phyloP scores from a whole-genome alignment of 2,888 invertebrate genomes.

The Polyommatus icarus region DNA sequence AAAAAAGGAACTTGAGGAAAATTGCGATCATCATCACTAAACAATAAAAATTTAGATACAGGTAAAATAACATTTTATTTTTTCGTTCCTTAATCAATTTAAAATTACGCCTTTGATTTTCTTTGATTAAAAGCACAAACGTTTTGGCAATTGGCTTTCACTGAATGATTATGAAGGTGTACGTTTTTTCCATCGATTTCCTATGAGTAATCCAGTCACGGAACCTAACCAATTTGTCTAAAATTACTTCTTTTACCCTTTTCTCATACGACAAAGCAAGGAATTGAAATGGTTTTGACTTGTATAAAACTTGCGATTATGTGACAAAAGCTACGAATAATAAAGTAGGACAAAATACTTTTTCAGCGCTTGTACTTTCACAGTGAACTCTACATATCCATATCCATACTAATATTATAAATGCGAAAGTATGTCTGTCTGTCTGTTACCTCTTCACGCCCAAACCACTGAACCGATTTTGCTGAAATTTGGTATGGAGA shows the following conservation, averaged over 20 bases:
- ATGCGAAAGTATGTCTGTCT: no score
- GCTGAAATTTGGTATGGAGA: no score
- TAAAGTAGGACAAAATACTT: no score
- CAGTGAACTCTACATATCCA: neutral
- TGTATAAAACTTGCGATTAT: neutral
- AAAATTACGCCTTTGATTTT: neutral
- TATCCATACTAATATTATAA: no score
- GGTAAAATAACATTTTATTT: no score
- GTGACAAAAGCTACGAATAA: neutral
- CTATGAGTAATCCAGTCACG: constrained; percentile 18
- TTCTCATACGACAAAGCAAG: neutral
- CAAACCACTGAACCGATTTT: no score
- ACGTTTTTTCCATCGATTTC: neutral
- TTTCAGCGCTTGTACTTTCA: no score
- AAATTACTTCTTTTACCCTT: constrained; percentile 3
- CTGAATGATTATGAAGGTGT: neutral
- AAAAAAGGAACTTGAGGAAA: no score
- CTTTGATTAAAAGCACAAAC: neutral
- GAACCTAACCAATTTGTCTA: neutral
- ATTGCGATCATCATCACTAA: no score
- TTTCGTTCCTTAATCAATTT: neutral
- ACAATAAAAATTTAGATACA: no score
- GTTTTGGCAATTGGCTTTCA: neutral
- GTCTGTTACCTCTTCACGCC: no score
- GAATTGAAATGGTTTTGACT: neutral